Percentiles rank a stretch among this genome's conserved stretches.
Evolutionary conservation across 2,888 invertebrate genomes (phyloP).

Genomic region (Ochropleura leucogaster): DNA sequence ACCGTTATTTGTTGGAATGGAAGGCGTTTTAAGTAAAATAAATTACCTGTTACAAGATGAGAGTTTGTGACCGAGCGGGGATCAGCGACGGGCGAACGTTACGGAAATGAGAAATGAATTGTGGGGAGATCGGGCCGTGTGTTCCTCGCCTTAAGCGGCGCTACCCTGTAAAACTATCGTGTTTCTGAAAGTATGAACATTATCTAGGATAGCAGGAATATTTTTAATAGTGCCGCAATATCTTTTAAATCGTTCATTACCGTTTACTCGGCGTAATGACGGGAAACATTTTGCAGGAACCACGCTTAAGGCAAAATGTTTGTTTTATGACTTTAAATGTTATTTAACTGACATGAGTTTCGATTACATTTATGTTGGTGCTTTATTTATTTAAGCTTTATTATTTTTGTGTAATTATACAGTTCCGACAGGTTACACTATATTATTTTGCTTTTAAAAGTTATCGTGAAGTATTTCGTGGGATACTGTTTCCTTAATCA

Average conservation of each 20-base stretch:
- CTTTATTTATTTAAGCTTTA: slow-evolving; percentile 22
- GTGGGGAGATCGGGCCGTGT: slow-evolving; percentile 73
- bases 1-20: slow-evolving; percentile 77
- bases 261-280: slow-evolving; percentile 51
- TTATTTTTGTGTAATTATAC: slow-evolving; percentile 3
- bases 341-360: slow-evolving; percentile 41
- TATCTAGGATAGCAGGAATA: slow-evolving; percentile 56
- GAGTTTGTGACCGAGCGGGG: slow-evolving; percentile 76
- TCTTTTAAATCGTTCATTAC: slow-evolving; percentile 63
- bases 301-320: slow-evolving; percentile 42
- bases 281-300: slow-evolving; percentile 42
- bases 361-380: slow-evolving; percentile 39
- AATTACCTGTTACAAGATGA: slow-evolving; percentile 80
- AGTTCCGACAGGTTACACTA: background rate
- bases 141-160: slow-evolving; percentile 61
- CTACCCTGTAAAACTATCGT: slow-evolving; percentile 63
- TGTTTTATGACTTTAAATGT: slow-evolving; percentile 48
- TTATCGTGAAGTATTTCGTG: background rate
- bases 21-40: slow-evolving; percentile 80
- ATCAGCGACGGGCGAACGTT: slow-evolving; percentile 71
- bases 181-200: slow-evolving; percentile 64
- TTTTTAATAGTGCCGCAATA: slow-evolving; percentile 61
- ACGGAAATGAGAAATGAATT: slow-evolving; percentile 85
- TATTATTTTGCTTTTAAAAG: background rate
- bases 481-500: background rate